Evolutionary conservation across 2,888 invertebrate species (phyloP).

Genomic region (Tineola bisselliella): DNA sequence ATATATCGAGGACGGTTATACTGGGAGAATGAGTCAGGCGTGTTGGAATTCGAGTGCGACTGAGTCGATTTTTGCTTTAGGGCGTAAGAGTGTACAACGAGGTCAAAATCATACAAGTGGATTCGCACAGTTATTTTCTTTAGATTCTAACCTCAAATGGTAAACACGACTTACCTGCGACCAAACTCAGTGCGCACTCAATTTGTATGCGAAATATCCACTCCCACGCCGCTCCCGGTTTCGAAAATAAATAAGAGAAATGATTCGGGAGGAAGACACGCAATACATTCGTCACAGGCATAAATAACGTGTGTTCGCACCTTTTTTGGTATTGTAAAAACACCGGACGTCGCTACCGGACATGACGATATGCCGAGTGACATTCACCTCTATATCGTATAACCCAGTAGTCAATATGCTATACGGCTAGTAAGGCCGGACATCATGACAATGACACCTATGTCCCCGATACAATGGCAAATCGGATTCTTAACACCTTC

Average conservation of each 20-base stretch:
- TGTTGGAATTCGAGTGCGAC: slow-evolving; percentile 49
- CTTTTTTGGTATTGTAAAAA: slow-evolving; percentile 63
- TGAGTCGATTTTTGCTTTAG: background rate
- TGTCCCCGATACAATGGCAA: slow-evolving; percentile 46
- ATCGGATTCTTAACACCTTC: slow-evolving; percentile 36
- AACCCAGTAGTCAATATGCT: background rate
- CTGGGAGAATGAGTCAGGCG: slow-evolving; percentile 51
- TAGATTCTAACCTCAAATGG: background rate
- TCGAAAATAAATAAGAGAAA: slow-evolving; percentile 43
- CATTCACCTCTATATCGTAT: background rate
- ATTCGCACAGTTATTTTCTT: background rate
- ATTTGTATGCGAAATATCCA: slow-evolving; percentile 16
- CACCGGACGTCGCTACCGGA: slow-evolving; percentile 64
- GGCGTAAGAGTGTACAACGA: slow-evolving; percentile 35
- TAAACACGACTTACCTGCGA: background rate
- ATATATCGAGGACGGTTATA: slow-evolving; percentile 28
- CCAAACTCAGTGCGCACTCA: background rate
- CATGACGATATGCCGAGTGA: slow-evolving; percentile 24
- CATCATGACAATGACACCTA: slow-evolving; percentile 24
- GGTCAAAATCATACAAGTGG: slow-evolving; percentile 50
- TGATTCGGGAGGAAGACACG: slow-evolving; percentile 28
- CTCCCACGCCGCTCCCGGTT: slow-evolving; percentile 41
- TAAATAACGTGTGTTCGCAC: slow-evolving; percentile 61
- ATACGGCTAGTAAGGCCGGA: background rate
- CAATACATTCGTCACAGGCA: slow-evolving; percentile 52